Evolutionary conservation across 2,888 invertebrate genomes (phyloP), one percentile per base, ranked within the genome.

Genomic region (Conus canariensis): DNA sequence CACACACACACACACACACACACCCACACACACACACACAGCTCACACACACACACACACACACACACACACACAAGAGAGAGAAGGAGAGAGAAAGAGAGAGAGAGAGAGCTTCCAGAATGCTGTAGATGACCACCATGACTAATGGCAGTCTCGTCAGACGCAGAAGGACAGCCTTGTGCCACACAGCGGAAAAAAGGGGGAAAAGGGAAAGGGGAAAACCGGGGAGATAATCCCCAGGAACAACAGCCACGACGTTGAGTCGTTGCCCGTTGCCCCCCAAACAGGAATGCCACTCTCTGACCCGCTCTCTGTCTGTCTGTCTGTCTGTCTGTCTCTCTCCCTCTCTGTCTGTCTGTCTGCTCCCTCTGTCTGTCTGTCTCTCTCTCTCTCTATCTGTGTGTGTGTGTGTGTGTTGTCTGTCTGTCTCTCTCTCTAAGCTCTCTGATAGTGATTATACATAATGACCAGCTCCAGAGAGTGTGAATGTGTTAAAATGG

Each of bases 1-100:
- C 70, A 74, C 70, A 74, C 70, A 74, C 70, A 74, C 70, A n/a
- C n/a, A 70, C 14, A 70, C n/a, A n/a, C 70, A 74, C n/a, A n/a
- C 70, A 74, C n/a, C n/a, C n/a, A 19, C n/a, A n/a, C n/a, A n/a
- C n/a, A n/a, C n/a, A n/a, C n/a, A n/a, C n/a, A n/a, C n/a, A n/a
- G n/a, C n/a, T n/a, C n/a, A 74, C n/a, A n/a, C n/a, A n/a, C n/a
- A n/a, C n/a, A 22, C 19, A 14, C 22, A 70, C 16, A 64, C 16
- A 64, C 45, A 70, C 7, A 70, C 8, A 70, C 58, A 25, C 19
- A 45, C 6, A 56, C 56, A 56, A 56, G 19, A 56, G 82, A 82
- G 82, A 56, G 56, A 56, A 58, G 58, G 82, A 19, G 56, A 56
- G 82, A 82, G 82, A 25, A 0, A 45, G 19, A 56, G 82, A 56